Evolutionary conservation across 2,797 vertebrate genomes (phyloP), one percentile per base, ranked within the genome.

Genomic region (Meda fulgida): DNA sequence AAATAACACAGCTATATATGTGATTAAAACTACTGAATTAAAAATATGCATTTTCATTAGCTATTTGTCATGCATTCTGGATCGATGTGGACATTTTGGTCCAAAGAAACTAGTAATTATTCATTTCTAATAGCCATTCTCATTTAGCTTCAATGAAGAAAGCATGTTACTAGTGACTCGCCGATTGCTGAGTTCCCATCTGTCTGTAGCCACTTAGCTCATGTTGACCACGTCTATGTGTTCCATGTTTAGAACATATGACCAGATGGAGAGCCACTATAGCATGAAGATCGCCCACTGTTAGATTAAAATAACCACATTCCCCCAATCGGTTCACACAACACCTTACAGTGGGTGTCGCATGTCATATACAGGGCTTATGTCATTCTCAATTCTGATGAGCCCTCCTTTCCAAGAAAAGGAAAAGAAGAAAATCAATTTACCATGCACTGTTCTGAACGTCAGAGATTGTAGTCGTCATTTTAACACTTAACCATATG

Each of bases 251-350:
- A 38, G 46, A 40, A 78, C 63, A 31, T 65, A n/a, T 72, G n/a
- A 69, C 60, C 80, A 83, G 69, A 83, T 86, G 84, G 78, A 31
- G 53, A 86, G 34, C 55, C 51, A 31, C 69, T 75, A 75, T 70
- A 69, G 73, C 84, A 70, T 80, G 31, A 70, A 36, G 60, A 78
- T 65, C 36, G 29, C 71, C 86, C 48, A 85, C 55, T 40, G 38
- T 85, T 76, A 38, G 72, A 83, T 78, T 86, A 73, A 87, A 71
- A 85, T 83, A 84, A 67, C 43, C 55, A 29, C 26, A 43, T 43
- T 80, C 70, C 80, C 69, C 26, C 21, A 53, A 26, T 78, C 65
- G 70, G 79, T 78, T 66, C 71, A 81, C 83, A 78, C 73, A 87
- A 87, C 78, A 87, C 78, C 72, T 77, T 63, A 40, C 7, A 73